phyloP scores from a whole-genome alignment of 2,797 vertebrate species.

The Apodemus agrarius region DNA sequence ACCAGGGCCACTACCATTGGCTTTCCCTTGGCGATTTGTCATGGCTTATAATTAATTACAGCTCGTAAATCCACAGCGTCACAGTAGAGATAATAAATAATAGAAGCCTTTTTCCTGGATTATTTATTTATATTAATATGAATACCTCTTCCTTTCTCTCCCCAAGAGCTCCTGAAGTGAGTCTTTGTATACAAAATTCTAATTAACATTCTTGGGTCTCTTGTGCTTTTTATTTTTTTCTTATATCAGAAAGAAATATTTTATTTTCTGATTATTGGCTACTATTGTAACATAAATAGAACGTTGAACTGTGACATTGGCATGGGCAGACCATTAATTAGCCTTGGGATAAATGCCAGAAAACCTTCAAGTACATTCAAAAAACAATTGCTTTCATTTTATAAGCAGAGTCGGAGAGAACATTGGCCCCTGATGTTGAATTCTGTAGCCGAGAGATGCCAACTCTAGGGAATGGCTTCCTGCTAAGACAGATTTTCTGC shows the following conservation, averaged over 20 bases:
- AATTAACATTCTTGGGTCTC: conserved; percentile 59
- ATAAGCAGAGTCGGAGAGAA: background rate
- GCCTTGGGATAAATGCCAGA: background rate
- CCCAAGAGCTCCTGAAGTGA: background rate
- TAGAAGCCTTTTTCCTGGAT: conserved; percentile 65
- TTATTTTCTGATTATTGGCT: conserved; percentile 37
- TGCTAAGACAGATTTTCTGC: background rate
- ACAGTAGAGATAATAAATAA: conserved; percentile 64
- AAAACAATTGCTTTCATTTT: background rate
- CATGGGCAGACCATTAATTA: background rate
- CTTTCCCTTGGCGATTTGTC: conserved; percentile 78
- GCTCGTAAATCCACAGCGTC: conserved; percentile 70
- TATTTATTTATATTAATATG: conserved; percentile 60
- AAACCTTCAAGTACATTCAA: background rate
- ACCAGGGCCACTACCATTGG: conserved; percentile 69
- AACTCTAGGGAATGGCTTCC: background rate
- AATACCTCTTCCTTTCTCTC: conserved; percentile 49
- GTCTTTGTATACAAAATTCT: conserved; percentile 53
- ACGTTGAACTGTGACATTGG: background rate
- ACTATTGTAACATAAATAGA: background rate
- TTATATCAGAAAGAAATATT: background rate
- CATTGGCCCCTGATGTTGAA: background rate
- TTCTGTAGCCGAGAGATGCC: rapidly evolving
- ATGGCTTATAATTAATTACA: conserved; percentile 83
- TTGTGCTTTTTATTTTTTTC: conserved; percentile 1